A percentile compares a stretch with the other conserved stretches of the same genome.
Evolutionary conservation across 2,797 vertebrate species (phyloP).

Genomic region (Microctenopoma lineatum): DNA sequence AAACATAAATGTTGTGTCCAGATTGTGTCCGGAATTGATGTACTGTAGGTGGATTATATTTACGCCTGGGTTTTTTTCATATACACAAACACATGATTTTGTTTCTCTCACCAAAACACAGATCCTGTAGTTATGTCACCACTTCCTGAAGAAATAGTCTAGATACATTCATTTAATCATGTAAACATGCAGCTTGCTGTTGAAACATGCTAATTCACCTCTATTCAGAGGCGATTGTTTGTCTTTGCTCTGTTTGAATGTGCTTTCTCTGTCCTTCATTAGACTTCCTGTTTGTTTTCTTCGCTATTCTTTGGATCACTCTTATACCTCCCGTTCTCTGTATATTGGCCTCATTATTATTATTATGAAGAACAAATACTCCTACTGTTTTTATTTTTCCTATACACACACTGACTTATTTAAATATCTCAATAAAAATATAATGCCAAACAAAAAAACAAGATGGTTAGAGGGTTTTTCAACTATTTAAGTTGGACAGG

Average conservation of each 20-base stretch:
- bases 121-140: conserved; percentile 29
- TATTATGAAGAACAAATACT: conserved; percentile 8
- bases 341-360: conserved; percentile 21
- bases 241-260: conserved; percentile 3
- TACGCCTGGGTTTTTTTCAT: conserved; percentile 22
- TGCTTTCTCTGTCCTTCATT: conserved; percentile 34
- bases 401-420: conserved; percentile 3
- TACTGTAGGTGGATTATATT: conserved; percentile 21
- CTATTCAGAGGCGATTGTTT: background rate
- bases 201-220: conserved; percentile 1
- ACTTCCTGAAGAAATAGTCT: conserved; percentile 36
- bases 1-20: conserved; percentile 17
- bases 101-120: conserved; percentile 41
- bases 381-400: background rate
- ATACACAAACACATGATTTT: conserved; percentile 46
- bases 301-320: conserved; percentile 2
- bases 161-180: conserved; percentile 8
- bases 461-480: too few species aligned
- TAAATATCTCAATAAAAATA: too few species aligned
- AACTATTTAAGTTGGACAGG: too few species aligned
- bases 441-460: too few species aligned
- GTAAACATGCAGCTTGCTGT: conserved; percentile 11
- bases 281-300: conserved; percentile 37
- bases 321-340: conserved; percentile 1
- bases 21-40: conserved; percentile 46